phyloP scores from a whole-genome alignment of 2,797 vertebrate species.

The Pangasius sanitwongsei region DNA sequence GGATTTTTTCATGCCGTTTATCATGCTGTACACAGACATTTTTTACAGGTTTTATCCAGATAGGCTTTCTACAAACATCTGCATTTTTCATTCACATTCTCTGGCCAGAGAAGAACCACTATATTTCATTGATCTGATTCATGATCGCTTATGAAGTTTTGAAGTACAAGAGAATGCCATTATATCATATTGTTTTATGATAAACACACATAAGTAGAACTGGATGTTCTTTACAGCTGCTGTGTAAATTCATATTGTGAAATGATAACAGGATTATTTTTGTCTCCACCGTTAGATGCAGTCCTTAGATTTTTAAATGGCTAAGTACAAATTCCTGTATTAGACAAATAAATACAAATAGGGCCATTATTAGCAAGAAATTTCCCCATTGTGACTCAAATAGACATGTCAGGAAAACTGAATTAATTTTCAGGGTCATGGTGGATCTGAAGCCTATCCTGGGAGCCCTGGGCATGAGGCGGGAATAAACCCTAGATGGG shows the following conservation, averaged over 20 bases:
- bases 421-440: not conserved
- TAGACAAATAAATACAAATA: not conserved
- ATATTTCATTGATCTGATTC: constrained; percentile 13
- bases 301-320: not conserved
- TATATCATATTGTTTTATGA: constrained; percentile 12
- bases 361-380: not conserved
- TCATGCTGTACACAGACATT: not conserved
- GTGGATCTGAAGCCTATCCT: not conserved
- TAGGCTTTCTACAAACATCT: not conserved
- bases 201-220: not conserved
- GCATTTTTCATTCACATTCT: constrained; percentile 2
- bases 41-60: not conserved
- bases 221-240: not conserved
- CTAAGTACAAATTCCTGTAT: not conserved
- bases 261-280: not conserved
- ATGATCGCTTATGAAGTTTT: not conserved
- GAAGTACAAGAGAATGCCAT: not conserved
- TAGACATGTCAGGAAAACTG: not conserved
- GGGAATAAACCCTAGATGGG: not conserved
- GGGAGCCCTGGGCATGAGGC: not conserved
- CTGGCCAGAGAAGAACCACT: not conserved
- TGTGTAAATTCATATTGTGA: not conserved
- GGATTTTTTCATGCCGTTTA: not conserved
- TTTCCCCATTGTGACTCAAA: not conserved
- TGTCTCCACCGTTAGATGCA: not conserved